A percentile compares a stretch with the other conserved stretches of the same genome.
Evolutionary conservation across 1,140 invertebrate species (phyloP).

Genomic region (Carcinoscorpius rotundicauda): DNA sequence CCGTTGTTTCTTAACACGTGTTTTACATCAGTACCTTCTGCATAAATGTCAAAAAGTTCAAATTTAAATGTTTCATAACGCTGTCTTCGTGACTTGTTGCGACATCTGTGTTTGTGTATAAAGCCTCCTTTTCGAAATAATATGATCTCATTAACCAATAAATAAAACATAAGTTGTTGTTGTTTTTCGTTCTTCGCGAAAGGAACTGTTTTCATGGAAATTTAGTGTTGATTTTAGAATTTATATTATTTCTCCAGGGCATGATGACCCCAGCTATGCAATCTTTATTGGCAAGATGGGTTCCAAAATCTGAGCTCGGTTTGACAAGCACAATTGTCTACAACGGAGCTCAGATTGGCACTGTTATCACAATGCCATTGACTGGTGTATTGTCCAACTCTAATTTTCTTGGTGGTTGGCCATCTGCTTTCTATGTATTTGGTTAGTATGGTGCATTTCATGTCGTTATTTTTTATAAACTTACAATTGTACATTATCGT

Average conservation of each 20-base stretch:
- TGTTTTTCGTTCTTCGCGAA: too few relatives aligned
- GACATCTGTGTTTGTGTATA: too few relatives aligned
- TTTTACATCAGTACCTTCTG: too few relatives aligned
- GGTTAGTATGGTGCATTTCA: constrained; percentile 29
- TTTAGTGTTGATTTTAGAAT: background rate
- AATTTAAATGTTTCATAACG: too few relatives aligned
- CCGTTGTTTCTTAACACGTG: too few relatives aligned
- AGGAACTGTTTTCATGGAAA: too few relatives aligned
- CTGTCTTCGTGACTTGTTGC: too few relatives aligned
- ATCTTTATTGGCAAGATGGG: constrained; percentile 30
- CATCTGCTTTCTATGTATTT: constrained; percentile 54
- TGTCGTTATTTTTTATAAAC: constrained; percentile 5
- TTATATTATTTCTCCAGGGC: constrained; percentile 20
- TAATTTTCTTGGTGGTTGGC: constrained; percentile 45
- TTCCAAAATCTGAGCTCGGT: constrained; percentile 15
- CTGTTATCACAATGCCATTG: constrained; percentile 24
- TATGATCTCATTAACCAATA: too few relatives aligned
- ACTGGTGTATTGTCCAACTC: constrained; percentile 35
- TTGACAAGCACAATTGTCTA: constrained; percentile 10
- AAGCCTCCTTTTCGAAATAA: too few relatives aligned
- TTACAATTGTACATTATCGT: background rate
- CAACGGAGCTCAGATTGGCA: constrained; percentile 28
- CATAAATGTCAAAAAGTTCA: too few relatives aligned
- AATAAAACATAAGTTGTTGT: too few relatives aligned
- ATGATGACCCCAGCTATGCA: constrained; percentile 30